Base-by-base conservation (phyloP, 2,797 vertebrate genomes). In the Tiaroga cobitis region DNA sequence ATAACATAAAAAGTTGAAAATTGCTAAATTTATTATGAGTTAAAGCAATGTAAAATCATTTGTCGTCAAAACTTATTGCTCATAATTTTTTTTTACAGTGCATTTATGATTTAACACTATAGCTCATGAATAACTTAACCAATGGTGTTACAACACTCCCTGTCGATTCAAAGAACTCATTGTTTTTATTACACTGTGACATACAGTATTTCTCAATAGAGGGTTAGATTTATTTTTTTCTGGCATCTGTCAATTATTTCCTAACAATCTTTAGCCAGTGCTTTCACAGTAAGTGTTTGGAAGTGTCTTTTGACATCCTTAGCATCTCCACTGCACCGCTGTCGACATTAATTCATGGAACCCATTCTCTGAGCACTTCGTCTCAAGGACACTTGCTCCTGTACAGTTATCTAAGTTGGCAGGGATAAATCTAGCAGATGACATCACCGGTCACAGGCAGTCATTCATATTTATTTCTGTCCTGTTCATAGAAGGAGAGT, bases 331-430 rank as follows among this genome's bases (percentile, higher is more conserved):
- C 92, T 87, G 83, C 89, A 92, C 90, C 90, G 87, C 86, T 92
- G 85, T 89, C 93, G 92, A 94, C 93, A 94, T 93, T 92, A 92
- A 94, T 93, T 92, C 90, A 93, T 85, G 63, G 81, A 84, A 88
- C 87, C 85, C 88, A 87, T 91, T 94, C 92, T 89, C 90, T 88
- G 88, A 89, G 86, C 92, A 89, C 86, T 88, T 75, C 87, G 91
- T 95, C 92, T 95, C 95, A 96, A 96, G 95, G 95, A 96, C 95
- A 88, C 90, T 91, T 88, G 89, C 81, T 93, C 92, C 93, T 93
- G 87, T 91, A 91, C 91, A 91, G 92, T 92, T 93, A 92, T 92
- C 90, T 80, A 86, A 93, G 90, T 91, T 93, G 94, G 95, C 93
- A 91, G 92, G 93, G 93, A 94, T 94, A 93, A 94, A 94, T 94